Evolutionary conservation across 1,140 invertebrate species (phyloP), one percentile per base, ranked within the genome.

Genomic region (Atta texana): DNA sequence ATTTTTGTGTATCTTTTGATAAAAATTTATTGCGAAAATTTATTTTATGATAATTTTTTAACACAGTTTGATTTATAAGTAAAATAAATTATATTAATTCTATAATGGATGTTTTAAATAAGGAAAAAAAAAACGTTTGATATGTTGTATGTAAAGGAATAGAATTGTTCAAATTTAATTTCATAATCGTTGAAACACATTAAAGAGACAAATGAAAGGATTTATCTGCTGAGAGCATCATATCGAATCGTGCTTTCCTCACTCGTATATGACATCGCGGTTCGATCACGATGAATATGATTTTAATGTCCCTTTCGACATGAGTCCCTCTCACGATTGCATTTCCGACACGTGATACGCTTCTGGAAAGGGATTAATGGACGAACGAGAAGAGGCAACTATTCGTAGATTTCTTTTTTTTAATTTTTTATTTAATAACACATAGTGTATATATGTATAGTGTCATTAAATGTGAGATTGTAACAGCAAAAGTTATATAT

Each of bases 211-310:
- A 53, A 82, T 74, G 21, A 51, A 5, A 34, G 53, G 31, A 74
- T 82, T 74, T 31, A 82, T 59, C 68, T 31, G 53, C 7, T 21
- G 68, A 74, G 18, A 82, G 68, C 49, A 24, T 69, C 53, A 31
- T 31, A 74, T 63, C 69, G 55, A 84, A 74, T 75, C n/a, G n/a
- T 51, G 14, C 39, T 84, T 75, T 75, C 39, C 59, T 75, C 80
- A 49, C 18, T 84, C 55, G 18, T 49, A 34, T 49, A 59, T 7
- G 55, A 82, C 55, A 72, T 59, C 34, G 68, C 39, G 18, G n/a
- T 63, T 39, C 69, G 51, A 75, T 84, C 51, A 75, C 34, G 55
- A 75, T 61, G 80, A 84, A 84, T 82, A 82, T 84, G 69, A 84
- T 75, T 75, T 84, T 84, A 75, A 84, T 84, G 69, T 63, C 55